Evolutionary conservation across 2,113 vertebrate species (phyloP), one percentile per base, ranked within the genome.

Genomic region (Lontra canadensis): DNA sequence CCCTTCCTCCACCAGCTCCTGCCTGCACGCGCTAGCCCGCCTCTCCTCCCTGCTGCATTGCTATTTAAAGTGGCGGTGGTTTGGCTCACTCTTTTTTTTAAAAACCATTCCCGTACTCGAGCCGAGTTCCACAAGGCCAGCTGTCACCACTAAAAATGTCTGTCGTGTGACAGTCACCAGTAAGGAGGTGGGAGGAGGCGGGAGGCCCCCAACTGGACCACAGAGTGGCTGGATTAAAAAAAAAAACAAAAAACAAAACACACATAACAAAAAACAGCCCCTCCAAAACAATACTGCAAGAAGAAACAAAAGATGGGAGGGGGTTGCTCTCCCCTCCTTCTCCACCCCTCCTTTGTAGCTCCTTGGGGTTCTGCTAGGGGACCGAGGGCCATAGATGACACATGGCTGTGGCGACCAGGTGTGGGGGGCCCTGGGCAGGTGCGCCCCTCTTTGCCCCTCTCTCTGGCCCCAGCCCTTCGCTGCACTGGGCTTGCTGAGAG

Each of bases 81-180:
- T 97, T 90, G 97, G 90, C 97, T 97, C 65, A 25, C 96, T 98
- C 93, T 95, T 94, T 96, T 96, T 97, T 93, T 96, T 74, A 95
- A 96, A 96, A 96, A 89, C 94, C 97, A 80, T 98, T 96, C 97
- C 97, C 76, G 59, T 95, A 96, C 95, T 96, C 34, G 65, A 97
- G 95, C 93, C 10, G 96, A 97, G 96, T 95, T 97, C 1, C 1
- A 90, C 97, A 98, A 94, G 96, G 96, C 65, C 90, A 97, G 90
- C 96, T 98, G 97, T 98, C 95, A 97, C 97, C 98, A 96, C 98
- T 98, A 98, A 98, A 98, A 98, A 97, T 98, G 98, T 98, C 97
- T 98, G 96, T 96, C 81, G 87, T 96, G 88, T 94, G 97, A 97
- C 97, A 97, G 93, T 79, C 94, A 97, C 95, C 97, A 88, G 96